Base-by-base conservation (phyloP, 2,113 vertebrate genomes). In the Rhinoderma darwinii region DNA sequence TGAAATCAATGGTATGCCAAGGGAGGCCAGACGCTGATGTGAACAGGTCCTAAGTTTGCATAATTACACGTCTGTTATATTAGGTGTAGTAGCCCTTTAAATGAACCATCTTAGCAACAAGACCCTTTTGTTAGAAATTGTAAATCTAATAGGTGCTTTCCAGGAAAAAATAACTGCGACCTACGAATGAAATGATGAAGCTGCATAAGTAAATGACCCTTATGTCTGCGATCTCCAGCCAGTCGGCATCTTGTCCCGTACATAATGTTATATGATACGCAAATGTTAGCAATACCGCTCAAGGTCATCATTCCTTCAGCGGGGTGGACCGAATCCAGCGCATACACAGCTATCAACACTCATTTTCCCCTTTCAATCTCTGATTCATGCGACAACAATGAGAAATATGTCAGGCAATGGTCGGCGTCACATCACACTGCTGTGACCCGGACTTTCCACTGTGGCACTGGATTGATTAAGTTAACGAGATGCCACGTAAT, bases 401-500 rank as follows among this genome's bases (percentile, higher is more conserved):
- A 81, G 51, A 74, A 32, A 80, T 74, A 87, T 87, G 78, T 47
- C 22, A 82, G 86, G 11, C 68, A 61, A 72, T 44, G 85, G 51
- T 61, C 37, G 78, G 68, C 86, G 82, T 87, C 79, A 50, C 86
- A 75, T 87, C 86, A 87, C 86, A 82, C 78, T 15, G 68, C 76
- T 7, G 20, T 86, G 85, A 86, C 77, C 85, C n/a, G 66, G 77
- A 86, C 86, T 87, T 87, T 87, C 86, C 86, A 82, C 85, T 87
- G 77, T 56, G 18, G 59, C 78, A 73, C 30, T 72, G 77, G 56
- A 4, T 79, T 82, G 86, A 87, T 61, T 75, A 56, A 75, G 68
- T 87, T 87, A 82, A 82, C 41, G 63, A 82, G 78, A 59, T 81
- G 51, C 32, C 32, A n/a, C 22, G 17, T 39, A 20, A 81, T 27